Conservation (phyloP, 1,140 invertebrate genomes). For the Drosophila lini region DNA sequence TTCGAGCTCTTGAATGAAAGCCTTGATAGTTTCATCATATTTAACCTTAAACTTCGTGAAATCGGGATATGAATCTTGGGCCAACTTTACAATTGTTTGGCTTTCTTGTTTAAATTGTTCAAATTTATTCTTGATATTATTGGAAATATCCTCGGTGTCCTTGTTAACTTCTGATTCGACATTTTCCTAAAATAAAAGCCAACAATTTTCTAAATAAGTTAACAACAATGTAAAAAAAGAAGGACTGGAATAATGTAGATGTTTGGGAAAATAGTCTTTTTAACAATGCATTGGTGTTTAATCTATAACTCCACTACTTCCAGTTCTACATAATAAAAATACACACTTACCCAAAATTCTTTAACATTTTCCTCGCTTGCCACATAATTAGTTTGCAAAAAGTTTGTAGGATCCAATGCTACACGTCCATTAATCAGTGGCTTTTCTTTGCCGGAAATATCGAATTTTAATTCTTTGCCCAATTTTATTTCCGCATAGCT, state of each 20-base stretch:
- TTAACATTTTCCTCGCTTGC: constrained; percentile 88
- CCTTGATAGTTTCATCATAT: constrained; percentile 87
- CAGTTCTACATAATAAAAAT: background rate
- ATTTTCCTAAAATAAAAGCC: constrained; percentile 50
- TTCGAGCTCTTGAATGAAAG: constrained; percentile 87
- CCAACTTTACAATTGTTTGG: constrained; percentile 84
- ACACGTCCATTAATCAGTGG: constrained; percentile 87
- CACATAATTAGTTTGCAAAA: constrained; percentile 88
- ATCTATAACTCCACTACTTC: no score
- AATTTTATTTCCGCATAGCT: constrained; percentile 86
- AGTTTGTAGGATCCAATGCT: constrained; percentile 88
- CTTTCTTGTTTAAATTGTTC: constrained; percentile 81
- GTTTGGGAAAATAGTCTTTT: no score
- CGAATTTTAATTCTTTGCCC: constrained; percentile 88
- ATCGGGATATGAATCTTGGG: constrained; percentile 87
- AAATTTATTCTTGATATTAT: constrained; percentile 83
- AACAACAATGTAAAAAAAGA: background rate
- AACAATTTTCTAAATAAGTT: background rate
- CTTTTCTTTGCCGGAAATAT: constrained; percentile 85
- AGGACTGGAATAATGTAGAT: no score
- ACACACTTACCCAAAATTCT: constrained; percentile 85
- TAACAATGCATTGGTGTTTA: no score
- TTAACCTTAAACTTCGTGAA: constrained; percentile 86
- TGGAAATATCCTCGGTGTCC: constrained; percentile 79
- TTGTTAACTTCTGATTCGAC: constrained; percentile 66